Conservation (phyloP, 2,113 vertebrate genomes). For the Burhinus oedicnemus region DNA sequence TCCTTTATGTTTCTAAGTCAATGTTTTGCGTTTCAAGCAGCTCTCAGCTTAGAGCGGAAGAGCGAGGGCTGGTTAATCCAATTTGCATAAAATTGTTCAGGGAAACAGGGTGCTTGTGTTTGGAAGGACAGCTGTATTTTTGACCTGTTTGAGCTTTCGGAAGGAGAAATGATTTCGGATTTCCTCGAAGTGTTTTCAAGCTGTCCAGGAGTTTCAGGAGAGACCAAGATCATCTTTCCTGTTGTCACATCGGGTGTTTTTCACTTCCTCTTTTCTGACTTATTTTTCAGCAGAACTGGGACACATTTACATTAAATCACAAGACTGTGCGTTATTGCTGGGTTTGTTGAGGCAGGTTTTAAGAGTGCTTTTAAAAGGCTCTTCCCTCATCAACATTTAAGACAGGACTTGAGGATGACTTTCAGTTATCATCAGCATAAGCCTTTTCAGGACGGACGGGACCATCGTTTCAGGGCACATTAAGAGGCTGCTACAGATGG, state of each 20-base stretch:
- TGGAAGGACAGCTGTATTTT: background rate
- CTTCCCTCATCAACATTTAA: background rate
- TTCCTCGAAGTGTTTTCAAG: background rate
- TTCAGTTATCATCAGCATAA: background rate
- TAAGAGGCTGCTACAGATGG: background rate
- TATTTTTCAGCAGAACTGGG: conserved; percentile 9
- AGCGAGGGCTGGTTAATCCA: background rate
- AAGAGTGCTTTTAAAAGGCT: background rate
- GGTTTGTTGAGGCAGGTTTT: background rate
- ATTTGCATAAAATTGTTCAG: background rate
- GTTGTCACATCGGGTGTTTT: background rate
- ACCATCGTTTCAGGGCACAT: background rate
- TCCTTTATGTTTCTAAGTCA: background rate
- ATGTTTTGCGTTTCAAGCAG: background rate
- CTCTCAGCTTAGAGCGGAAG: background rate
- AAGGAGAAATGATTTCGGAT: background rate
- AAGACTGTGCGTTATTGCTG: background rate
- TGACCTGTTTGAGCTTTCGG: background rate
- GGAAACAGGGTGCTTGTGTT: background rate
- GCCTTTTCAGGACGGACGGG: background rate
- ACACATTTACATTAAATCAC: background rate
- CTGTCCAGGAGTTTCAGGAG: background rate
- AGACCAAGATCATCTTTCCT: background rate
- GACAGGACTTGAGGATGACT: background rate
- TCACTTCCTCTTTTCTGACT: conserved; percentile 29